Conservation (phyloP, 2,113 vertebrate genomes). For the Brienomyrus longianalis region DNA sequence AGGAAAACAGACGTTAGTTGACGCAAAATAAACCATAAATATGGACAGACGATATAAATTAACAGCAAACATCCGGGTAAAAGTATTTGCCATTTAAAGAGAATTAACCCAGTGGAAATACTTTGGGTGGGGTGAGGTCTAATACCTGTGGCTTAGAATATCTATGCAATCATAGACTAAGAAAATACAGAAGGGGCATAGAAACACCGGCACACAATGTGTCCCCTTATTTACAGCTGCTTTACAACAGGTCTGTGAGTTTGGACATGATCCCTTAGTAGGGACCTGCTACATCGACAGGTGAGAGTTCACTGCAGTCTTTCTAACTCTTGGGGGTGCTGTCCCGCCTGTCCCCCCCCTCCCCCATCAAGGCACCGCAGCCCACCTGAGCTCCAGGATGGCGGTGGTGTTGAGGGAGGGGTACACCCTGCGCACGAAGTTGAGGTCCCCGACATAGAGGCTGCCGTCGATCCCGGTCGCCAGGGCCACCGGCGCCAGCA, state of each 20-base stretch:
- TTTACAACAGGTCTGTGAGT: background rate
- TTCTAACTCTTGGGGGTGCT: background rate
- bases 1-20: background rate
- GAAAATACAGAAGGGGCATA: background rate
- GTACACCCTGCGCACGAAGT: slow-evolving; percentile 79
- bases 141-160: background rate
- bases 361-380: background rate
- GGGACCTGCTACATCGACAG: background rate
- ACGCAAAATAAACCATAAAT: background rate
- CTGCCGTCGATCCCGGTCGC: slow-evolving; percentile 78
- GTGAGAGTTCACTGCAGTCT: background rate
- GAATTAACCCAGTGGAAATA: background rate
- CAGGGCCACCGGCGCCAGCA: slow-evolving; percentile 76
- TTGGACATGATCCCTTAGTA: background rate
- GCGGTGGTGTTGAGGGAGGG: slow-evolving; percentile 77
- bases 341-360: background rate
- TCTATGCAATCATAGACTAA: background rate
- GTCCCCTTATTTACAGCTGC: background rate
- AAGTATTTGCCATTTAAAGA: background rate
- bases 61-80: background rate
- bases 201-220: background rate
- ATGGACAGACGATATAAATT: background rate
- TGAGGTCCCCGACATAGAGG: slow-evolving; percentile 82
- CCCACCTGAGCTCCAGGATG: slow-evolving; percentile 79
- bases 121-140: background rate